phyloP scores from a whole-genome alignment of 1,140 invertebrate species.

The Adelges cooleyi region DNA sequence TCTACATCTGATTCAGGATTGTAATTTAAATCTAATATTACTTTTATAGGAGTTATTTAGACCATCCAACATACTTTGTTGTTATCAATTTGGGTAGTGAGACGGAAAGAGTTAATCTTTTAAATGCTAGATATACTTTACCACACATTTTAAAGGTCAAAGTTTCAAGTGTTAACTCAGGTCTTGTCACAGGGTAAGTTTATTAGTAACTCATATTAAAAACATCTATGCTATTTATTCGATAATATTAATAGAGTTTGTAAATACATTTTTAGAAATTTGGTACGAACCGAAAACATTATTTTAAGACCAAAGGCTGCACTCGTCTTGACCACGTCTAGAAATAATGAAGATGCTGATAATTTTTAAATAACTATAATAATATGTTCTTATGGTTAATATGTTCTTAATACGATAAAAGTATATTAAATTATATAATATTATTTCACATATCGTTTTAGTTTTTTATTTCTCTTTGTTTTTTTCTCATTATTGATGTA shows the following conservation, averaged over 20 bases:
- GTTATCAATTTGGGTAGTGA: constrained; percentile 30
- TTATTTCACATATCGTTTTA: too few species aligned
- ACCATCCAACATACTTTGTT: constrained; percentile 29
- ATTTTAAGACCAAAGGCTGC: constrained; percentile 26
- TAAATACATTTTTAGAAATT: not conserved
- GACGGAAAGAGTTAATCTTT: not conserved
- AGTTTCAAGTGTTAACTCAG: constrained; percentile 7
- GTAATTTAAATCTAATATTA: too few species aligned
- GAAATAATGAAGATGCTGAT: not conserved
- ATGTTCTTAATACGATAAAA: too few species aligned
- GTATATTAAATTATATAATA: too few species aligned
- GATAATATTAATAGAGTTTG: too few species aligned
- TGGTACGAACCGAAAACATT: not conserved
- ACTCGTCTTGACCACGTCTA: constrained; percentile 23
- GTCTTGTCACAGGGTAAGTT: constrained; percentile 7
- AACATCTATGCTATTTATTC: too few species aligned
- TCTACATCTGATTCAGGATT: too few species aligned
- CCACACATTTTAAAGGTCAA: not conserved
- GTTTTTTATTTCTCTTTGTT: too few species aligned
- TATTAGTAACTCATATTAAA: too few species aligned
- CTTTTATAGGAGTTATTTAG: constrained; percentile 9
- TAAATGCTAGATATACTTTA: not conserved
- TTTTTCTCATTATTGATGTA: too few species aligned
- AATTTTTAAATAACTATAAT: too few species aligned
- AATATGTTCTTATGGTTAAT: too few species aligned